Conservation (phyloP, 1,140 invertebrate genomes). For the Penaeus indicus region DNA sequence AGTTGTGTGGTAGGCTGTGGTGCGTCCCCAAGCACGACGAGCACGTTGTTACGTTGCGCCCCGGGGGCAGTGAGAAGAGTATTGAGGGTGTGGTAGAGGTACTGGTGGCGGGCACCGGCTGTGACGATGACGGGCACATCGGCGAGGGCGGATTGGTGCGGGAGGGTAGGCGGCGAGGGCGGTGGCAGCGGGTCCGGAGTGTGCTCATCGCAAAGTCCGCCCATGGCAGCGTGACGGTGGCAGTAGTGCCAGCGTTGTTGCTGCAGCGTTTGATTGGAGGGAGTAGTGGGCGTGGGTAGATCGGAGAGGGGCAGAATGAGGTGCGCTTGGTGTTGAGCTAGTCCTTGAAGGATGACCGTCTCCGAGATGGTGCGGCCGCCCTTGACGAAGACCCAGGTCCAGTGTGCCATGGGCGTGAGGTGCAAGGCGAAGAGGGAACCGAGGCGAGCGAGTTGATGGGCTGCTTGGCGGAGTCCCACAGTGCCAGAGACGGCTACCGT, state of each 20-base stretch:
- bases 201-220: constrained; percentile 41
- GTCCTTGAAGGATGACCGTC: constrained; percentile 8
- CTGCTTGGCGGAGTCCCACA: constrained; percentile 45
- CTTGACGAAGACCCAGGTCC: constrained; percentile 64
- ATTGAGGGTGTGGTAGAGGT: constrained; percentile 49
- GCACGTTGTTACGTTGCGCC: background rate
- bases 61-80: constrained; percentile 32
- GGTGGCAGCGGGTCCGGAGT: constrained; percentile 32
- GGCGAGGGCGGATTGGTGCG: constrained; percentile 27
- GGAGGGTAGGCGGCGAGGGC: constrained; percentile 24
- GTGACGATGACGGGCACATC: constrained; percentile 57
- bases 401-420: constrained; percentile 44
- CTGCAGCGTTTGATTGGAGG: background rate
- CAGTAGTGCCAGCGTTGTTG: constrained; percentile 32
- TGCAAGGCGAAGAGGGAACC: constrained; percentile 52
- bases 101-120: constrained; percentile 51
- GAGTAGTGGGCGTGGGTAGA: background rate
- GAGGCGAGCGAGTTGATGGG: constrained; percentile 19
- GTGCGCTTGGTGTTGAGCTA: constrained; percentile 11
- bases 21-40: constrained; percentile 45
- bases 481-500: constrained; percentile 45
- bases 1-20: constrained; percentile 27
- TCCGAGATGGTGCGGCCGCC: constrained; percentile 63
- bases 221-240: constrained; percentile 25
- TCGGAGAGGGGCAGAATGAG: constrained; percentile 14